Evolutionary conservation across 2,113 vertebrate species (phyloP), one percentile per base, ranked within the genome.

Genomic region (Opisthocomus hoazin): DNA sequence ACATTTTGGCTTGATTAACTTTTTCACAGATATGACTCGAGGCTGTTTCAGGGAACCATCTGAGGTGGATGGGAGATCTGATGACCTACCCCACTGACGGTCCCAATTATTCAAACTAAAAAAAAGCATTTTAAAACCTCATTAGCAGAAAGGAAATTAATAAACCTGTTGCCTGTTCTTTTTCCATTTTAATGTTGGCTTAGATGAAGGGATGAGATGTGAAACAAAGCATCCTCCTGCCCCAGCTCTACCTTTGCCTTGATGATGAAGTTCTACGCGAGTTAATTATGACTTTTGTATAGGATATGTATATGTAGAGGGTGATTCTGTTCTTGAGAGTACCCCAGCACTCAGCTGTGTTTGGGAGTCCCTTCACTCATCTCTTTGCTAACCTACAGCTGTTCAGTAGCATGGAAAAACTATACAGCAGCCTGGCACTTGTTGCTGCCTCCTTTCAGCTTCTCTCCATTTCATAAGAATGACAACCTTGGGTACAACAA

Each of bases 1-100:
- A 50, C 81, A 81, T 87, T 93, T 95, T 77, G 58, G 80, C 66
- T 76, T 84, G 81, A 84, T 96, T 60, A 73, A 66, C 36, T 83
- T 58, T 80, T 29, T 6, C 54, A 27, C 45, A 77, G 88, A 4
- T 27, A 24, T 39, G 61, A 9, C 87, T 89, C 0, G 1, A 21
- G 94, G 77, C 90, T 6, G 29, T 37, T 51, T 12, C 2, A 7
- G 30, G 46, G 54, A 89, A 20, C 36, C 23, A 37, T 26, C 26
- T 66, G 56, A 50, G 78, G 41, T 32, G 73, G 17, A 12, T 41
- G 21, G 50, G 50, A 73, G 23, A 30, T 37, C 54, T 54, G 77
- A 29, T 39, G 57, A 77, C 45, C 83, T 71, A 30, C 34, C 37
- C 23, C 46, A 41, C 22, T 1, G 2, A 37, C 66, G 73, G 79